A percentile compares a stretch with the other conserved stretches of the same genome.
phyloP scores from a whole-genome alignment of 2,113 vertebrate genomes.

The Felis catus region DNA sequence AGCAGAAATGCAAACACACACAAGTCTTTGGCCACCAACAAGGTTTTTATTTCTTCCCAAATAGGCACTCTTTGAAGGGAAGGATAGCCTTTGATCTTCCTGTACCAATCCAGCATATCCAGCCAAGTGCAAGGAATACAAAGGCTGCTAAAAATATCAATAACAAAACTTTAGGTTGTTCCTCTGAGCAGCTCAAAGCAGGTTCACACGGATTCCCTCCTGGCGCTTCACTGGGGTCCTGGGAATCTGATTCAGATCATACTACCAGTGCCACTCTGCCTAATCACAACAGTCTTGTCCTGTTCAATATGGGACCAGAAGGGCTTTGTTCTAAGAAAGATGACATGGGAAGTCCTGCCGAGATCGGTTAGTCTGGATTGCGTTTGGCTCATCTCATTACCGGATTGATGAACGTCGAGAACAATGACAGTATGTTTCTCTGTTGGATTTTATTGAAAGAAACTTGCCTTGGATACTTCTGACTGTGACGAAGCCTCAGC shows the following conservation, averaged over 20 bases:
- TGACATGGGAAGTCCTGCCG: not conserved
- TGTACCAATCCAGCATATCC: not conserved
- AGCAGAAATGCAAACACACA: not conserved
- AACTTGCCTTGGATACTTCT: not conserved
- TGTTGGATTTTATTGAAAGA: not conserved
- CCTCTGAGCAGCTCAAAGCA: not conserved
- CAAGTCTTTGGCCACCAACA: not conserved
- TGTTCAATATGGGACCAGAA: not conserved
- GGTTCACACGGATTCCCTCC: not conserved
- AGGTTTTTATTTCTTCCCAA: slow-evolving; percentile 48
- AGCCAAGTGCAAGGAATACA: slow-evolving; percentile 13
- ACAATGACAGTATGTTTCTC: not conserved
- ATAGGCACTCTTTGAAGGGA: not conserved
- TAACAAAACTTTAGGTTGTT: slow-evolving; percentile 34
- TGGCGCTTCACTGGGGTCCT: not conserved
- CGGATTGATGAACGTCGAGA: not conserved
- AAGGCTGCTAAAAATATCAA: slow-evolving; percentile 3
- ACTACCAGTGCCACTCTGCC: not conserved
- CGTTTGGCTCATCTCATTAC: not conserved
- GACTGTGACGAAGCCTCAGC: not conserved
- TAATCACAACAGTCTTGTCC: not conserved
- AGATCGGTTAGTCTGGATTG: not conserved
- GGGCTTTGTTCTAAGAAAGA: slow-evolving; percentile 54
- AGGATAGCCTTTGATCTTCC: slow-evolving; percentile 42
- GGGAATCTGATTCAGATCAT: slow-evolving; percentile 38